Base-by-base conservation (phyloP, 35 echinoderm and acorn worm genomes). In the Ophioderma brevispina region DNA sequence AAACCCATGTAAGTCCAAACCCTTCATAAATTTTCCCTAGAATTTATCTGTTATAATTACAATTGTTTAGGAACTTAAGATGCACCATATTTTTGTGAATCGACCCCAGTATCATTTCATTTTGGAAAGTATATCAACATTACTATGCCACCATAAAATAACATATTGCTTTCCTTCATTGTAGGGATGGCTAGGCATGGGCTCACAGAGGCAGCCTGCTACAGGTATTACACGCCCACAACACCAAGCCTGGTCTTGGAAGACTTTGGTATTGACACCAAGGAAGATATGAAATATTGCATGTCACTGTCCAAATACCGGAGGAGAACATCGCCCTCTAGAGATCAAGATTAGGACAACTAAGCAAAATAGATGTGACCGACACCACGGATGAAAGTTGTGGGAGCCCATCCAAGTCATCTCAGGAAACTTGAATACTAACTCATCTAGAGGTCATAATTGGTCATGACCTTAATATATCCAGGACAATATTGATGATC, bases 201-300 rank as follows among this genome's bases (percentile, higher is more conserved):
- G 80, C 55, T 99, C 1, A 82, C 56, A 36, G 94, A 99, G 42
- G 87, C 93, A 17, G 93, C 97, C 0, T 95, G 90, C 40, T 87
- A 85, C n/a, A 88, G 88, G 23, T 80, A 90, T 43, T 93, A 94
- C 77, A 39, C 40, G 31, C 82, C 87, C 0, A 85, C 78, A 55
- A 93, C 88, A 30, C 87, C 94, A 21, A 82, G 87, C 35, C 43
- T 99, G 3, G 78, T 86, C 64, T 85, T 95, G 36, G 83, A 81
- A 31, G 93, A 99, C 38, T 99, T 94, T 82, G 97, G 97, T 28
- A 99, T 99, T 43, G 85, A 92, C 34, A 95, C 97, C 28, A 92
- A 91, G 4, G 97, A 99, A 25, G 95, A 99, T 39, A 55, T 95
- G 18, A 86, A 95, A 38, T 46, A 95, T 8, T 78, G 88, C 0